Evolutionary conservation across 2,888 invertebrate species (phyloP).

Genomic region (Rhodophaea formosa): DNA sequence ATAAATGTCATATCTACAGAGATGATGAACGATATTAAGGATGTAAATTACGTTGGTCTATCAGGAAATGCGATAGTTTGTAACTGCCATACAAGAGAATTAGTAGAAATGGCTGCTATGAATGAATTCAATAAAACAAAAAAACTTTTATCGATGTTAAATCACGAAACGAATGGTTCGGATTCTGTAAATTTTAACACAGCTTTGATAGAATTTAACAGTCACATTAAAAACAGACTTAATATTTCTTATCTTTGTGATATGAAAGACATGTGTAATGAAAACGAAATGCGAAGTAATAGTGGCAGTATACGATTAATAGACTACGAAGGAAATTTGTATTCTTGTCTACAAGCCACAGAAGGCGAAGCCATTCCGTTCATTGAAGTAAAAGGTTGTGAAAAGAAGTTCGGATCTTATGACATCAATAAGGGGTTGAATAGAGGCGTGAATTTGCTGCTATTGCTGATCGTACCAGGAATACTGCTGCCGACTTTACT

Average conservation of each 20-base stretch:
- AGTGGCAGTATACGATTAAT: conserved; percentile 46
- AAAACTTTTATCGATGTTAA: neutral
- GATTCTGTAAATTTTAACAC: conserved; percentile 18
- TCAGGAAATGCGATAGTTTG: conserved; percentile 82
- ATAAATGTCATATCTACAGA: conserved; percentile 78
- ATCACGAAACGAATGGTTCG: neutral
- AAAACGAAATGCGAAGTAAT: conserved; percentile 28
- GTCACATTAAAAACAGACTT: conserved; percentile 34
- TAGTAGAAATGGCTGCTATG: conserved; percentile 59
- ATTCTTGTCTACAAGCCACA: conserved; percentile 44
- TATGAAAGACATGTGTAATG: conserved; percentile 23
- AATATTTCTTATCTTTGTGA: conserved; percentile 32
- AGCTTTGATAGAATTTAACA: conserved; percentile 46
- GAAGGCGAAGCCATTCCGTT: conserved; percentile 39
- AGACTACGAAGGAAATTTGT: conserved; percentile 42
- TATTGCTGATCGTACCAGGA: conserved; percentile 44
- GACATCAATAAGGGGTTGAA: conserved; percentile 33
- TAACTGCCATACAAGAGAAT: conserved; percentile 77
- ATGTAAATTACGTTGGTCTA: conserved; percentile 70
- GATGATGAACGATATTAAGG: conserved; percentile 79
- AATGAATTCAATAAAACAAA: conserved; percentile 34
- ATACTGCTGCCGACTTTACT: conserved; percentile 39
- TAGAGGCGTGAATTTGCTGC: conserved; percentile 32
- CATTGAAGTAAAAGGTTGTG: conserved; percentile 40
- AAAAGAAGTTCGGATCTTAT: conserved; percentile 29